phyloP scores from a whole-genome alignment of 2,113 vertebrate species.

The Grallaria varia region DNA sequence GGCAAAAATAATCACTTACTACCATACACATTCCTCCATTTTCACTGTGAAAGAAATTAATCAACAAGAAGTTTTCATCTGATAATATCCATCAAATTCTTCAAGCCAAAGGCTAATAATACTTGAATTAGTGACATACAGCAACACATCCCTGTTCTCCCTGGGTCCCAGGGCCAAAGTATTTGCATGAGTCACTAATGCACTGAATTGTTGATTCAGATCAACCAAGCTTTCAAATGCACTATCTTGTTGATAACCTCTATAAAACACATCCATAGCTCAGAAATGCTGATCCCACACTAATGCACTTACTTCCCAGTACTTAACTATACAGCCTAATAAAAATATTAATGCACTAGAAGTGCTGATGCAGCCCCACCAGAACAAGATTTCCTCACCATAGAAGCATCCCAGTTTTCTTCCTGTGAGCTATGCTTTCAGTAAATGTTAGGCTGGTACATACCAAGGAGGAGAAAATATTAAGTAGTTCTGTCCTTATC shows the following conservation, averaged over 20 bases:
- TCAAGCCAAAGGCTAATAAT: slow-evolving; percentile 10
- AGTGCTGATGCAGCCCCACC: slow-evolving; percentile 47
- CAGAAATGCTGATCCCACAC: slow-evolving; percentile 40
- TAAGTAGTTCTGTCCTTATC: background rate
- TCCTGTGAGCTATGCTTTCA: background rate
- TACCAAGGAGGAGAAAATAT: background rate
- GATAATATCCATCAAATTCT: background rate
- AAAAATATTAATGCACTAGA: slow-evolving; percentile 52
- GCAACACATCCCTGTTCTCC: background rate
- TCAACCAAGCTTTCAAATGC: slow-evolving; percentile 40
- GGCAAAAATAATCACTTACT: slow-evolving; percentile 3
- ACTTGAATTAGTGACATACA: background rate
- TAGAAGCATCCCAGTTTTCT: background rate
- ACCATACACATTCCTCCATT: background rate
- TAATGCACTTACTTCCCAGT: slow-evolving; percentile 24
- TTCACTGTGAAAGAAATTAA: background rate
- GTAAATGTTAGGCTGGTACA: background rate
- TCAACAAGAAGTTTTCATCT: background rate
- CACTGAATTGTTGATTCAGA: slow-evolving; percentile 44
- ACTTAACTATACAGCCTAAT: slow-evolving; percentile 22
- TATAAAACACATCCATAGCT: slow-evolving; percentile 31
- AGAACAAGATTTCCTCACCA: background rate
- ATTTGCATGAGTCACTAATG: slow-evolving; percentile 38
- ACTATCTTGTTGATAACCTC: slow-evolving; percentile 31
- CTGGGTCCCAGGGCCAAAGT: background rate